Conservation (phyloP, 1,140 invertebrate species). For the Carposina sasakii region DNA sequence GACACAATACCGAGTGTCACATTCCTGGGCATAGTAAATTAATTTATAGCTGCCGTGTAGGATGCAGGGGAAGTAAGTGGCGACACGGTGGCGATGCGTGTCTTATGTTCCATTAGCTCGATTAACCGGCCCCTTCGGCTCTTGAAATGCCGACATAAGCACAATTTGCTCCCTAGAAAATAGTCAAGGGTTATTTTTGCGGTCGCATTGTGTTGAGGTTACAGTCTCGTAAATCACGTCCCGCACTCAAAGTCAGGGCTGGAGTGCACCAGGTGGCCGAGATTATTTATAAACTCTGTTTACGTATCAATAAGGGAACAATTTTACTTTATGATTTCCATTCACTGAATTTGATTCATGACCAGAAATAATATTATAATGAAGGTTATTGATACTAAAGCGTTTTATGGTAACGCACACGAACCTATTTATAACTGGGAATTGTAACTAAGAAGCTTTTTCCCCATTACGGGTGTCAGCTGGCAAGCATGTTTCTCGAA, state of each 20-base stretch:
- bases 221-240: slow-evolving; percentile 55
- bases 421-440: neutral
- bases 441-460: slow-evolving; percentile 9
- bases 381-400: neutral
- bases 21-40: slow-evolving; percentile 22
- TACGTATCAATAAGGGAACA: slow-evolving; percentile 55
- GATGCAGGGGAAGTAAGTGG: too few relatives aligned
- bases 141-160: slow-evolving; percentile 26
- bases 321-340: slow-evolving; percentile 58
- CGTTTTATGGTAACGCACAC: neutral
- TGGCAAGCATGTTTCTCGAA: slow-evolving; percentile 50
- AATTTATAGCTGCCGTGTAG: slow-evolving; percentile 29
- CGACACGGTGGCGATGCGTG: too few relatives aligned
- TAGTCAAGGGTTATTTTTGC: slow-evolving; percentile 67
- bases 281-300: slow-evolving; percentile 57
- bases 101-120: slow-evolving; percentile 21
- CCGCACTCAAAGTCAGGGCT: slow-evolving; percentile 43
- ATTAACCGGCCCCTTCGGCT: slow-evolving; percentile 7
- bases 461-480: slow-evolving; percentile 31
- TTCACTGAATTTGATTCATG: slow-evolving; percentile 50
- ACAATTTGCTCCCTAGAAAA: slow-evolving; percentile 53
- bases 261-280: slow-evolving; percentile 59
- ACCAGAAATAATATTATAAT: neutral
- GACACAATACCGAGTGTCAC: slow-evolving; percentile 6
- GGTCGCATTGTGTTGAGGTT: slow-evolving; percentile 52